Evolutionary conservation across 1,140 invertebrate species (phyloP), one percentile per base, ranked within the genome.

Genomic region (Aphis craccivora): DNA sequence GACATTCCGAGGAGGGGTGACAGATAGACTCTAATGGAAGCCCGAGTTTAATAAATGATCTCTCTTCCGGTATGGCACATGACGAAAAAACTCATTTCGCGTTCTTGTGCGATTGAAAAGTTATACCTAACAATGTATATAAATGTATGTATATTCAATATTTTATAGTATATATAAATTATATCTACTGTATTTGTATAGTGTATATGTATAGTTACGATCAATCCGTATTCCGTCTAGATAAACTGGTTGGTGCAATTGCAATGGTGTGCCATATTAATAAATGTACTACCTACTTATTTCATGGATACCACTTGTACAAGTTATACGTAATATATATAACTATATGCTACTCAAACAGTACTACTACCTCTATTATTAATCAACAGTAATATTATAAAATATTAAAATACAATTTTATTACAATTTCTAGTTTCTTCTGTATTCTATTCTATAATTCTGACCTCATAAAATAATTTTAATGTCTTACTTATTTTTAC

Each of bases 81-180:
- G 91, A 51, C 45, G 81, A 93, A 92, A 93, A 93, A 93, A 55
- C 91, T 93, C 91, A 84, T 93, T 93, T 93, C 91, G 8, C 81
- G 48, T 84, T 93, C 45, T 60, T 67, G 37, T 67, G 51, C 51
- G 88, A 89, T 55, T 89, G 88, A 35, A 89, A 53, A 55, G 88
- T 40, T 55, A 53, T 51, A 76, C 60, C 20, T 76, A 76, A 76
- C 60, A n/a, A n/a, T 76, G n/a, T n/a, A 76, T 67, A n/a, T 67
- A 67, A 11, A n/a, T 67, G 30, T 67, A 11, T 9, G 22, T 40
- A 84, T 43, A 14, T 40, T 40, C 37, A 40, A 40, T 40, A 40
- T 84, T 43, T 2, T 84, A n/a, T 67, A 60, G 0, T n/a, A n/a
- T 67, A 67, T 67, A n/a, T 18, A n/a, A 14, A 67, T 4, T n/a